Percentiles rank a stretch among this genome's conserved stretches.
Conservation (phyloP, 2,888 invertebrate genomes). For the Unio delphinus region DNA sequence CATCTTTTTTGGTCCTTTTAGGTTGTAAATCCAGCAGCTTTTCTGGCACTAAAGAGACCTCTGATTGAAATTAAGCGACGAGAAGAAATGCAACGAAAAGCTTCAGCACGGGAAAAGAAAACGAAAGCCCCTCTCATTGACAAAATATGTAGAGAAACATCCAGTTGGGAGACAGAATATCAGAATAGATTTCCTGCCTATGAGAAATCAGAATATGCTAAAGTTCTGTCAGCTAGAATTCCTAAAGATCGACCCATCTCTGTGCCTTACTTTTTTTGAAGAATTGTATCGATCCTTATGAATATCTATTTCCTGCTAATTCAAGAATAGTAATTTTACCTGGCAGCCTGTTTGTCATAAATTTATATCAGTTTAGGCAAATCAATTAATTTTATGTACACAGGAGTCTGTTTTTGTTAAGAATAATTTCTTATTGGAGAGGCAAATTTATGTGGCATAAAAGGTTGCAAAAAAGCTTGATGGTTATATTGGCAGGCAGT, state of each 20-base stretch:
- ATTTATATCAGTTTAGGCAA: no score
- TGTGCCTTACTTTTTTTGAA: not conserved
- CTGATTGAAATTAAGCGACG: conserved; percentile 29
- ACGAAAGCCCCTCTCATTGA: conserved; percentile 38
- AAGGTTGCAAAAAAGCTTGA: no score
- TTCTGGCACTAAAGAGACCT: conserved; percentile 43
- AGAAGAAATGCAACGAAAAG: conserved; percentile 27
- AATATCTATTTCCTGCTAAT: not conserved
- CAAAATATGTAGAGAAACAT: conserved; percentile 38
- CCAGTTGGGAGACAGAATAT: conserved; percentile 50
- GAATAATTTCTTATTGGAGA: no score
- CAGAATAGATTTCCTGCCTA: conserved; percentile 41
- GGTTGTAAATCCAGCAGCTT: conserved; percentile 45
- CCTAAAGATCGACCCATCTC: conserved; percentile 2
- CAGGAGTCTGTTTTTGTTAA: no score
- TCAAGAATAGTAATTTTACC: no score
- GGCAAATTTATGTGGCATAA: no score
- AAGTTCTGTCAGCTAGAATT: conserved; percentile 24
- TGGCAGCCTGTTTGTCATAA: no score
- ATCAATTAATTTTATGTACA: no score
- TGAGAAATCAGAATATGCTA: conserved; percentile 34
- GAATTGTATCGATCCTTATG: not conserved
- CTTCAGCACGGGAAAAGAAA: conserved; percentile 35
- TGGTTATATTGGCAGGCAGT: no score
- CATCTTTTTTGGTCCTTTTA: no score